A percentile compares a stretch with the other conserved stretches of the same genome.
Conservation (phyloP, 2,797 vertebrate species). For the Gymnocypris eckloni region DNA sequence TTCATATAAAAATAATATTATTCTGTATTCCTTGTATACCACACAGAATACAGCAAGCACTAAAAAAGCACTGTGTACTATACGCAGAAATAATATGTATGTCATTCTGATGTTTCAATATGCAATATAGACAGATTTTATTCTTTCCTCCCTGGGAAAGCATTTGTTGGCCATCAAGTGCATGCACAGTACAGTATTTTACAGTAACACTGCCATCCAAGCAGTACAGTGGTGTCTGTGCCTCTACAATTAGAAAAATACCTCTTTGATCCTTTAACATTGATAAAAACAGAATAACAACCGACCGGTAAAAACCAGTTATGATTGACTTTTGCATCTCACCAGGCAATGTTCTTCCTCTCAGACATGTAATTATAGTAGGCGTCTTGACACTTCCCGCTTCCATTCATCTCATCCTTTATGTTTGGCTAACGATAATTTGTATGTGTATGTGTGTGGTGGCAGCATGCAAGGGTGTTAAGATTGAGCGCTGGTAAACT, state of each 20-base stretch:
- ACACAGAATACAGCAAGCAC: background rate
- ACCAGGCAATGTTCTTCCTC: slow-evolving; percentile 3
- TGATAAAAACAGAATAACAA: slow-evolving; percentile 7
- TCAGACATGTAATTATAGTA: slow-evolving; percentile 52
- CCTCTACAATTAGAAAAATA: background rate
- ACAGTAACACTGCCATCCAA: background rate
- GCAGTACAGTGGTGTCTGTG: background rate
- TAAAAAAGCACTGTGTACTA: background rate
- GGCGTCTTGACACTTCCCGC: slow-evolving; percentile 58
- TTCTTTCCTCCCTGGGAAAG: background rate
- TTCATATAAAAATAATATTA: background rate
- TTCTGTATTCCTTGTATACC: background rate
- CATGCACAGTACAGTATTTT: background rate
- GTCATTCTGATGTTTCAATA: background rate
- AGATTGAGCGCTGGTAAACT: slow-evolving; percentile 47
- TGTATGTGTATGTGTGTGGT: slow-evolving; percentile 46
- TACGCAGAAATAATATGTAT: background rate
- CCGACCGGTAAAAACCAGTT: slow-evolving; percentile 29
- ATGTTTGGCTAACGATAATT: slow-evolving; percentile 18
- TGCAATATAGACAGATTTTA: background rate
- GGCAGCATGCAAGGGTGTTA: slow-evolving; percentile 34
- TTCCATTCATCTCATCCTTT: slow-evolving; percentile 53
- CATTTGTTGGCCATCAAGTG: background rate
- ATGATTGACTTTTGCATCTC: slow-evolving; percentile 28
- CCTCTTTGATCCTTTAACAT: background rate